phyloP scores from a whole-genome alignment of 2,113 vertebrate genomes.

The Gymnarchus niloticus region DNA sequence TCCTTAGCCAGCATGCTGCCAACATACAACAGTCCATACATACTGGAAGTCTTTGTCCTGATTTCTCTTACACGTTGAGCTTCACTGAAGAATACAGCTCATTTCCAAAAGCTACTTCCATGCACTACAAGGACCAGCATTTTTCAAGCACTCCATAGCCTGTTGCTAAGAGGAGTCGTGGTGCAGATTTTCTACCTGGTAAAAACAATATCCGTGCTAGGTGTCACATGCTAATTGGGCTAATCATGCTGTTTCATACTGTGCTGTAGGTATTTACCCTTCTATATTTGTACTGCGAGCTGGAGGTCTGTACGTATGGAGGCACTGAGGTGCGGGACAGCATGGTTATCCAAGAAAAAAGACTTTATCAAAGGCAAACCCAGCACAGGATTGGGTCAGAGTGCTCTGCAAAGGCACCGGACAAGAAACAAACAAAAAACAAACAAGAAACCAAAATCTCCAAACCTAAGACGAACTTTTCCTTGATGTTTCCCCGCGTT shows the following conservation, averaged over 20 bases:
- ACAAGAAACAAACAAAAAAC: not conserved
- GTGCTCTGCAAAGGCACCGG: not conserved
- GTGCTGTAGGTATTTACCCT: no score
- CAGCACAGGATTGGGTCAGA: no score
- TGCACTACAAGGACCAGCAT: no score
- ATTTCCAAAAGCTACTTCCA: not conserved
- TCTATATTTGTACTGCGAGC: no score
- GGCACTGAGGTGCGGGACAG: not conserved
- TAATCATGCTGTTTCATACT: no score
- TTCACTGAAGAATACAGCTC: not conserved
- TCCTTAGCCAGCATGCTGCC: not conserved
- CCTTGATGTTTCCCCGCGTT: not conserved
- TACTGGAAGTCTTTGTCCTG: not conserved
- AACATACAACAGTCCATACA: not conserved
- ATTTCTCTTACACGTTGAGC: not conserved
- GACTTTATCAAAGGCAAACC: not conserved
- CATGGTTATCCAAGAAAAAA: not conserved
- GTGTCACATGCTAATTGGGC: no score
- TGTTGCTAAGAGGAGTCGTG: no score
- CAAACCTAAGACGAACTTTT: not conserved
- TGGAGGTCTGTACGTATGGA: not conserved
- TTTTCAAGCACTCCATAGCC: no score
- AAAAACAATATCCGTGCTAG: no score
- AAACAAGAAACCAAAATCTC: not conserved
- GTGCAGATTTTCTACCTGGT: no score